Evolutionary conservation across 1,140 invertebrate genomes (phyloP).

Genomic region (Goniozus legneri): DNA sequence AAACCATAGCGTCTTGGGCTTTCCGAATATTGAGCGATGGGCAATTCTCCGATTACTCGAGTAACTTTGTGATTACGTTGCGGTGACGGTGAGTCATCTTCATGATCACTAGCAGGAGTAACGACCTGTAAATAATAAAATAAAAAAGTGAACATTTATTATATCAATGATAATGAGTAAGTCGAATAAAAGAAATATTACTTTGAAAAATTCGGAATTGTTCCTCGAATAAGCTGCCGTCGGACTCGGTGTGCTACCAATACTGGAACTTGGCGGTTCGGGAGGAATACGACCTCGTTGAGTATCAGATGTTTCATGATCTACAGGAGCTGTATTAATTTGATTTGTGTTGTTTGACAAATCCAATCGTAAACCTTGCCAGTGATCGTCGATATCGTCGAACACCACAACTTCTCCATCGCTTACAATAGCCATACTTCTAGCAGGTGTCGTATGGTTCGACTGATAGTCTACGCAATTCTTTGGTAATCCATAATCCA

Average conservation of each 20-base stretch:
- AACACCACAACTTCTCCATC: constrained; percentile 76
- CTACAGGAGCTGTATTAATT: constrained; percentile 28
- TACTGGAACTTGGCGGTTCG: constrained; percentile 45
- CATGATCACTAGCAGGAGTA: constrained; percentile 53
- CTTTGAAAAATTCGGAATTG: constrained; percentile 57
- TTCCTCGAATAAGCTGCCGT: constrained; percentile 50
- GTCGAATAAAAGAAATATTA: constrained; percentile 21
- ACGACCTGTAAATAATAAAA: constrained; percentile 40
- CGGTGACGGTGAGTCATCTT: constrained; percentile 52
- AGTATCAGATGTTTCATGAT: constrained; percentile 36
- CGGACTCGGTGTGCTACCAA: constrained; percentile 50
- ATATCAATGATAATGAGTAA: background rate
- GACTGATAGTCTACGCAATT: constrained; percentile 52
- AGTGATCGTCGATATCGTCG: constrained; percentile 76
- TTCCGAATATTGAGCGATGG: constrained; percentile 88
- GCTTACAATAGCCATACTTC: constrained; percentile 58
- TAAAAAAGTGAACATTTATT: background rate
- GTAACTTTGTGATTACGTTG: constrained; percentile 62
- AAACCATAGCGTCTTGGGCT: constrained; percentile 84
- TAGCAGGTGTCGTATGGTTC: constrained; percentile 46
- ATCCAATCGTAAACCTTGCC: constrained; percentile 57
- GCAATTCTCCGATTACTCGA: constrained; percentile 80
- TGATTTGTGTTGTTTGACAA: constrained; percentile 34
- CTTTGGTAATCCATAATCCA: constrained; percentile 51
- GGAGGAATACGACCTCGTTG: constrained; percentile 39